These are phyloP conservation scores for Archegozetes longisetosus DNA, from an alignment of 1,140 invertebrate genomes.

Conservation along the genomic window DNA sequence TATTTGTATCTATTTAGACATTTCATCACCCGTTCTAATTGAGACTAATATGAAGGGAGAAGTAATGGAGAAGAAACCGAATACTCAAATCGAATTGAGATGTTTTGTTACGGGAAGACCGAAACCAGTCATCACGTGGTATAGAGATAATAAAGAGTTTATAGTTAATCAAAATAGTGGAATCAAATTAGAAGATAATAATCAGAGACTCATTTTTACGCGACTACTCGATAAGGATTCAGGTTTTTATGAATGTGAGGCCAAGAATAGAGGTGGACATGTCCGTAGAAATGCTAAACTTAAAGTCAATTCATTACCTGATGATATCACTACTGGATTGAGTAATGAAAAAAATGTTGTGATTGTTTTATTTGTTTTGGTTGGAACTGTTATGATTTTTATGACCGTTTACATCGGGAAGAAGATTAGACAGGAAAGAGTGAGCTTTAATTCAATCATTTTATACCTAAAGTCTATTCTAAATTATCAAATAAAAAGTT, in stretches of 20 bases:
- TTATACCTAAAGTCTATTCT: no score
- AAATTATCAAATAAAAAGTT: no score
- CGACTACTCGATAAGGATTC: conserved; percentile 15
- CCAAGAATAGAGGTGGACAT: conserved; percentile 15
- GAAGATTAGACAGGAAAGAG: conserved; percentile 14
- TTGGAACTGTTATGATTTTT: conserved; percentile 13
- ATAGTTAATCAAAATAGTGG: conserved; percentile 11
- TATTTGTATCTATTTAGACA: not conserved
- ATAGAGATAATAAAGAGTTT: conserved; percentile 15
- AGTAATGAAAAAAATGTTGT: no score
- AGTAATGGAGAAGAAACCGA: conserved; percentile 7
- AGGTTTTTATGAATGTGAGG: conserved; percentile 18
- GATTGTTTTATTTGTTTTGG: no score
- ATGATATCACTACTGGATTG: conserved; percentile 8
- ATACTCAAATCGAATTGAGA: conserved; percentile 17
- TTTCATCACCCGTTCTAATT: conserved; percentile 7
- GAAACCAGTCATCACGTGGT: conserved; percentile 19
- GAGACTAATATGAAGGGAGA: conserved; percentile 20
- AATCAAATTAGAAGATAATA: conserved; percentile 10
- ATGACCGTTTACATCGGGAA: conserved; percentile 15
- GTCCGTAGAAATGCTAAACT: conserved; percentile 7
- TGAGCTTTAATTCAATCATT: no score
- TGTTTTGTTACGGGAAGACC: conserved; percentile 20
- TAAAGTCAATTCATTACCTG: conserved; percentile 10
- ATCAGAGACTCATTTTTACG: conserved; percentile 15